Percentiles rank a stretch among this genome's conserved stretches.
These are phyloP conservation scores for Patiria miniata DNA, from an alignment of 35 echinoderm and acorn worm species.

Conservation along the genomic window DNA sequence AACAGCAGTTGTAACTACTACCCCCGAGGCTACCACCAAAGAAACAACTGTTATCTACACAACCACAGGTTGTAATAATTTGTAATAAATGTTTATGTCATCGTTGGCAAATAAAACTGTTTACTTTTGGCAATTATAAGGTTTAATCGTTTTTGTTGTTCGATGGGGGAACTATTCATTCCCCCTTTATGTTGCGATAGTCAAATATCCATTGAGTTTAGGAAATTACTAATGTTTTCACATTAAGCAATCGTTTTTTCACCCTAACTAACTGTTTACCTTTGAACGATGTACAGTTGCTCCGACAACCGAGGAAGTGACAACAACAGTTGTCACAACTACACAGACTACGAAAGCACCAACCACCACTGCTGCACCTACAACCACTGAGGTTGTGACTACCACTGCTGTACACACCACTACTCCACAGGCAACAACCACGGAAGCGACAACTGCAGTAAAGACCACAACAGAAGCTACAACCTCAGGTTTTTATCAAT, in stretches of 20 bases:
- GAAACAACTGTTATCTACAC: background rate
- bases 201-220: no score
- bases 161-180: no score
- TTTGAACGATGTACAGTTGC: no score
- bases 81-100: no score
- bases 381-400: background rate
- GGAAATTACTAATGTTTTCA: no score
- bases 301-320: background rate
- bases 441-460: background rate
- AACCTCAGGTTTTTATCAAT: background rate
- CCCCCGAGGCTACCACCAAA: background rate
- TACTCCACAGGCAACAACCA: conserved; percentile 7
- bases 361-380: background rate
- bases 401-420: background rate
- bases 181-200: no score
- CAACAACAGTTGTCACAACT: background rate
- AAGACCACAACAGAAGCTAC: background rate
- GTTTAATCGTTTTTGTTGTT: no score
- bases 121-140: no score
- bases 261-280: no score
- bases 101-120: no score
- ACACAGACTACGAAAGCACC: background rate
- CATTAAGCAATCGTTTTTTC: no score
- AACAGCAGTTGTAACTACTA: conserved; percentile 15
- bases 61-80: background rate